A percentile compares a stretch with the other conserved stretches of the same genome.
phyloP scores from a whole-genome alignment of 2,113 vertebrate genomes.

The Piliocolobus tephrosceles region DNA sequence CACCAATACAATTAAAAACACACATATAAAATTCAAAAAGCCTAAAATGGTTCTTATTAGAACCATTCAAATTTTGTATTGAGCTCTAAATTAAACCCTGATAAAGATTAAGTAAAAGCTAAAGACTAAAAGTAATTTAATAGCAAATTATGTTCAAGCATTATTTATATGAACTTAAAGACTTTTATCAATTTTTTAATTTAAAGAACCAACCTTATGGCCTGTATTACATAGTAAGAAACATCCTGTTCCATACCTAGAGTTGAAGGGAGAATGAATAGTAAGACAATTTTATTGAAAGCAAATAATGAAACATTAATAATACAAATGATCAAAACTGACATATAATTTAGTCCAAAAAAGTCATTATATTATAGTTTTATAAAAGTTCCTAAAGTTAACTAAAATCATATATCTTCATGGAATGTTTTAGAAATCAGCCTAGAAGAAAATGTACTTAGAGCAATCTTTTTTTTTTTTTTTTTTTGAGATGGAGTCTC shows the following conservation, averaged over 20 bases:
- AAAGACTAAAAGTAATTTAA: not conserved
- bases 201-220: conserved; percentile 87
- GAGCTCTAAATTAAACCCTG: not conserved
- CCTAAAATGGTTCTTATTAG: conserved; percentile 7
- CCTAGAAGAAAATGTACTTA: conserved; percentile 27
- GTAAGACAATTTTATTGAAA: conserved; percentile 50
- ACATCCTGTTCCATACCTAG: conserved; percentile 97
- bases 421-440: conserved; percentile 25
- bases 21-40: conserved; percentile 20
- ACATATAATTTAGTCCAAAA: not conserved
- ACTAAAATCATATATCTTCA: not conserved
- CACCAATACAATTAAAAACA: not conserved
- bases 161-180: conserved; percentile 39
- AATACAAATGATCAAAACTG: not conserved
- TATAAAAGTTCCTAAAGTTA: conserved; percentile 18
- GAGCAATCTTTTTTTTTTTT: not conserved
- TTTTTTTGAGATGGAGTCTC: too few relatives aligned
- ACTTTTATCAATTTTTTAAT: conserved; percentile 10
- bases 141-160: conserved; percentile 32
- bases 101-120: not conserved
- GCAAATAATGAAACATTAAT: conserved; percentile 29
- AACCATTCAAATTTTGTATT: conserved; percentile 28
- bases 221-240: conserved; percentile 97
- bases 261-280: conserved; percentile 53
- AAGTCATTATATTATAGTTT: not conserved